Percentiles rank a stretch among this genome's conserved stretches.
Evolutionary conservation across 1,140 invertebrate species (phyloP).

Genomic region (Drosophila santomea): DNA sequence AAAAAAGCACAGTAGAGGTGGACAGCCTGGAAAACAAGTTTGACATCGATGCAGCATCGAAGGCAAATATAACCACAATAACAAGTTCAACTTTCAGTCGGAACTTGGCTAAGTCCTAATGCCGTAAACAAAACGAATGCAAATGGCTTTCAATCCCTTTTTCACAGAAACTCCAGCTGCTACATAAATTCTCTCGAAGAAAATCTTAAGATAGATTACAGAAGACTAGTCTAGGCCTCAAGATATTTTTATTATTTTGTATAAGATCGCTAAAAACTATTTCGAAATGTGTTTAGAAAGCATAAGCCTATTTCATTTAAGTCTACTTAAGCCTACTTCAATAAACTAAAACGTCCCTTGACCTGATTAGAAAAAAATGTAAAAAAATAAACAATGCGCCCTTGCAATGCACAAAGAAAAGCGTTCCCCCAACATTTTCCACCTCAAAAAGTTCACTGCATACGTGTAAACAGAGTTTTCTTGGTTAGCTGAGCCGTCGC

Average conservation of each 20-base stretch:
- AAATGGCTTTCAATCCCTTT: constrained; percentile 9
- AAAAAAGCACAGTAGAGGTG: neutral
- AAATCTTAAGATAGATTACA: neutral
- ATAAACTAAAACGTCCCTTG: neutral
- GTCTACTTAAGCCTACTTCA: too few relatives aligned
- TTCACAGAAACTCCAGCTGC: neutral
- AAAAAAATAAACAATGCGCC: neutral
- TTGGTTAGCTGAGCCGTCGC: constrained; percentile 5
- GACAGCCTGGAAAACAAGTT: constrained; percentile 51
- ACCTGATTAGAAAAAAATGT: neutral
- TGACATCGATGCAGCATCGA: constrained; percentile 51
- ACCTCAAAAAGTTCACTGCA: constrained; percentile 18
- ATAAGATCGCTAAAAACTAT: too few relatives aligned
- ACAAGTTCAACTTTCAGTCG: constrained; percentile 36
- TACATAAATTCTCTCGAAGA: neutral
- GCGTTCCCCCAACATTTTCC: neutral
- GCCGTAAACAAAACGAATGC: constrained; percentile 26
- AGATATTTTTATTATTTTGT: too few relatives aligned
- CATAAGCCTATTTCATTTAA: too few relatives aligned
- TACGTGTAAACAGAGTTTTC: constrained; percentile 6
- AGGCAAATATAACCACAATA: constrained; percentile 48
- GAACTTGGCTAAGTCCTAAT: constrained; percentile 24
- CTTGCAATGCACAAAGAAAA: neutral
- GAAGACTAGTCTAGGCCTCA: too few relatives aligned
- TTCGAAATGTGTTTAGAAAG: too few relatives aligned